These are phyloP conservation scores for Drosophila orosa DNA, from an alignment of 1,140 invertebrate genomes.

Conservation along the genomic window DNA sequence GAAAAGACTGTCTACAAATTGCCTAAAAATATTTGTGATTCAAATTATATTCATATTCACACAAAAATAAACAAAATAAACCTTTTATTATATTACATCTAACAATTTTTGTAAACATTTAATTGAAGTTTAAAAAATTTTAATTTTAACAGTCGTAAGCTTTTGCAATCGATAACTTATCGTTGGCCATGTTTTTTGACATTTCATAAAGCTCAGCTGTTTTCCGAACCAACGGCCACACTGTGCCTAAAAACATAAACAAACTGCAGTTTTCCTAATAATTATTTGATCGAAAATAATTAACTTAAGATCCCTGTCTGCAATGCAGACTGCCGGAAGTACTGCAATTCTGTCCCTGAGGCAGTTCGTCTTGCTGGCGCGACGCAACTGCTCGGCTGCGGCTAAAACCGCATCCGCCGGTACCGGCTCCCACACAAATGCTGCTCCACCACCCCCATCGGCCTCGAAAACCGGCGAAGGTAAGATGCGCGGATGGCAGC, in stretches of 20 bases:
- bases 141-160: background rate
- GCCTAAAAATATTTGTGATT: background rate
- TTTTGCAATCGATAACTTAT: background rate
- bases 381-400: background rate
- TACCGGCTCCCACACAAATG: background rate
- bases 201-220: slow-evolving; percentile 7
- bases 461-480: background rate
- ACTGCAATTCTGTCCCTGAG: slow-evolving; percentile 14
- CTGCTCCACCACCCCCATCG: slow-evolving; percentile 1
- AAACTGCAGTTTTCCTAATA: slow-evolving; percentile 4
- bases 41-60: too few relatives aligned
- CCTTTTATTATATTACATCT: background rate
- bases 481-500: slow-evolving; percentile 91
- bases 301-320: background rate
- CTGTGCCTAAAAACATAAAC: slow-evolving; percentile 15
- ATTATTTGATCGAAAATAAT: background rate
- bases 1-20: too few relatives aligned
- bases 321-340: slow-evolving; percentile 18
- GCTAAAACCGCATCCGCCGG: slow-evolving; percentile 5
- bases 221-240: background rate
- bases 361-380: background rate
- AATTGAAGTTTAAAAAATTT: background rate
- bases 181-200: background rate
- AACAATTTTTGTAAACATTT: too few relatives aligned
- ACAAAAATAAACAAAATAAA: background rate